Evolutionary conservation across 92 coral and sea anemone genomes (phyloP).

Genomic region (Muricea muricata): DNA sequence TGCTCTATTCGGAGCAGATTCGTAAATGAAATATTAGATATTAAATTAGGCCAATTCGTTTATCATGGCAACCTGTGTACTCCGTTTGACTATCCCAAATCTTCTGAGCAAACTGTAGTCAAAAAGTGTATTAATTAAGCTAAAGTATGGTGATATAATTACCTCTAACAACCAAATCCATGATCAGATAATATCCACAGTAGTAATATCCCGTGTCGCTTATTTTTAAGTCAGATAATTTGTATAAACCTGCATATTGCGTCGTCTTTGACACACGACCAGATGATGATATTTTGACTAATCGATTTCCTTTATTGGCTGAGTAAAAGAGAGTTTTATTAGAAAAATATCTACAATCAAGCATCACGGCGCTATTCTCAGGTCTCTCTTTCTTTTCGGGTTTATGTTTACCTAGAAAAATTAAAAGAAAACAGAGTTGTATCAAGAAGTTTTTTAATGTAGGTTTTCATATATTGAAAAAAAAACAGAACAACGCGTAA

Average conservation of each 20-base stretch:
- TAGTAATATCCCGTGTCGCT: conserved; percentile 5
- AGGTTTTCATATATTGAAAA: no score
- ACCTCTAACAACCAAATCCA: neutral
- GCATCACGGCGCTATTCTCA: neutral
- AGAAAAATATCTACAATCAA: neutral
- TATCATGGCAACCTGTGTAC: no score
- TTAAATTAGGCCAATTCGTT: no score
- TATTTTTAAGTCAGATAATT: neutral
- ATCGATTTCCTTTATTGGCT: neutral
- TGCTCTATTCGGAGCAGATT: no score
- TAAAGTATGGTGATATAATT: neutral
- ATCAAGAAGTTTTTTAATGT: no score
- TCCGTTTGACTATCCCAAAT: no score
- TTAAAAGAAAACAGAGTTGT: no score
- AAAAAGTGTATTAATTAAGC: no score
- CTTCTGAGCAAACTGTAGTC: no score
- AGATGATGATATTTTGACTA: neutral
- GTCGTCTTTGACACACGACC: neutral
- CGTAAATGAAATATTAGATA: no score
- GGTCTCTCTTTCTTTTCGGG: neutral
- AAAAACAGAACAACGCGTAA: no score
- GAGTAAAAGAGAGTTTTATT: neutral
- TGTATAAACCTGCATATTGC: neutral
- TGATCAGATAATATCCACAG: neutral
- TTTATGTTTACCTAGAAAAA: no score